Percentiles rank a stretch among this genome's conserved stretches.
Evolutionary conservation across 2,888 invertebrate species (phyloP).

Genomic region (Hylaea fasciaria): DNA sequence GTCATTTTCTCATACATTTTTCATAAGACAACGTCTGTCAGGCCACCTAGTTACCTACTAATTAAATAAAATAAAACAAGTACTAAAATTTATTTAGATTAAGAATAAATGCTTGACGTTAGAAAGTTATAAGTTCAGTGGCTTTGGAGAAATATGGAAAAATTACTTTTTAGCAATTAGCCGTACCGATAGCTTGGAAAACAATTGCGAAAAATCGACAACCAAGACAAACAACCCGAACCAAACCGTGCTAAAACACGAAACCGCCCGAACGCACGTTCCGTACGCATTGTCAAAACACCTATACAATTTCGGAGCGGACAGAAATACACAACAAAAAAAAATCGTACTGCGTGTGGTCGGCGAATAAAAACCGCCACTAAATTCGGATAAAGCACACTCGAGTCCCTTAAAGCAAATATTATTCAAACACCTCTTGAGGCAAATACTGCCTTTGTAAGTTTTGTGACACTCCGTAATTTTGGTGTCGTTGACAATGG

Average conservation of each 20-base stretch:
- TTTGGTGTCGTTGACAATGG: conserved; percentile 79
- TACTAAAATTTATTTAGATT: not conserved
- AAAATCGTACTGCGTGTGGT: conserved; percentile 48
- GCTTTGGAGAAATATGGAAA: too few relatives aligned
- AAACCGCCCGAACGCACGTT: conserved; percentile 76
- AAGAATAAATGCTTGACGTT: too few relatives aligned
- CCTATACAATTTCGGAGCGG: conserved; percentile 77
- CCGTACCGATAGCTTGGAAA: conserved; percentile 1
- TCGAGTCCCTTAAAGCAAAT: conserved; percentile 74
- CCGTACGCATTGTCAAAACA: conserved; percentile 80
- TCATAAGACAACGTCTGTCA: too few relatives aligned
- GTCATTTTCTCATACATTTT: too few relatives aligned
- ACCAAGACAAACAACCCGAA: conserved; percentile 37
- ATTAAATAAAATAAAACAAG: too few relatives aligned
- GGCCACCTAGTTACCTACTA: too few relatives aligned
- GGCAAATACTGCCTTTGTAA: conserved; percentile 66
- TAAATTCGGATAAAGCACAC: conserved; percentile 63
- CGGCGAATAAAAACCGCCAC: conserved; percentile 47
- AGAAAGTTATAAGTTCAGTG: too few relatives aligned
- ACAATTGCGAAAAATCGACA: conserved; percentile 35
- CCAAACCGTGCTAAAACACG: conserved; percentile 76
- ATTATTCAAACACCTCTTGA: conserved; percentile 81
- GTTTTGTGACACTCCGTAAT: conserved; percentile 69
- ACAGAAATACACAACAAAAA: conserved; percentile 43
- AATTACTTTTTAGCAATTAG: too few relatives aligned